phyloP scores from a whole-genome alignment of 2,113 vertebrate genomes.

The Alouatta palliata region DNA sequence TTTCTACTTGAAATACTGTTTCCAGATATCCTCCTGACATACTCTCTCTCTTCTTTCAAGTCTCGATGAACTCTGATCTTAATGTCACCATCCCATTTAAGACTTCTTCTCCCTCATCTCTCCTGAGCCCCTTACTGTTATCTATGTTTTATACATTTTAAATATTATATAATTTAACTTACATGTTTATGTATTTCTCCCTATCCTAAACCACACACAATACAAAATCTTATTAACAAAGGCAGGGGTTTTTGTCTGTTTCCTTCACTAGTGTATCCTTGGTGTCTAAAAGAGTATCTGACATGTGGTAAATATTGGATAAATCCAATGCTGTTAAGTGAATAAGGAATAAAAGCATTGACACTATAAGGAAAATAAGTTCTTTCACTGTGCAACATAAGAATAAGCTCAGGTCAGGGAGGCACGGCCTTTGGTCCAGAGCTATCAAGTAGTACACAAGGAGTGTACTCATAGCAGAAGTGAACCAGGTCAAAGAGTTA shows the following conservation, averaged over 20 bases:
- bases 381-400: neutral
- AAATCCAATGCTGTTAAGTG: neutral
- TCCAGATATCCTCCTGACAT: neutral
- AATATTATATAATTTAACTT: slow-evolving; percentile 7
- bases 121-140: neutral
- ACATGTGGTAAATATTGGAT: neutral
- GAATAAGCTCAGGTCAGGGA: neutral
- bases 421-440: neutral
- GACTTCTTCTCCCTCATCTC: neutral
- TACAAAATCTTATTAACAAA: neutral
- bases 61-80: neutral
- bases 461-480: neutral
- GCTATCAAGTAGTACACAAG: neutral
- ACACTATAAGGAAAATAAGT: neutral
- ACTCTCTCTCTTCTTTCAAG: neutral
- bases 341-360: neutral
- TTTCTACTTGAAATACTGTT: neutral
- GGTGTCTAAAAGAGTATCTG: neutral
- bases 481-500: neutral
- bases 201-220: neutral
- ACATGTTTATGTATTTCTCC: neutral
- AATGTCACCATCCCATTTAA: neutral
- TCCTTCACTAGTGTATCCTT: neutral
- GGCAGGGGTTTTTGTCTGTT: neutral
- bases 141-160: neutral